phyloP scores from a whole-genome alignment of 1,140 invertebrate genomes.

The Drosophila pandora region DNA sequence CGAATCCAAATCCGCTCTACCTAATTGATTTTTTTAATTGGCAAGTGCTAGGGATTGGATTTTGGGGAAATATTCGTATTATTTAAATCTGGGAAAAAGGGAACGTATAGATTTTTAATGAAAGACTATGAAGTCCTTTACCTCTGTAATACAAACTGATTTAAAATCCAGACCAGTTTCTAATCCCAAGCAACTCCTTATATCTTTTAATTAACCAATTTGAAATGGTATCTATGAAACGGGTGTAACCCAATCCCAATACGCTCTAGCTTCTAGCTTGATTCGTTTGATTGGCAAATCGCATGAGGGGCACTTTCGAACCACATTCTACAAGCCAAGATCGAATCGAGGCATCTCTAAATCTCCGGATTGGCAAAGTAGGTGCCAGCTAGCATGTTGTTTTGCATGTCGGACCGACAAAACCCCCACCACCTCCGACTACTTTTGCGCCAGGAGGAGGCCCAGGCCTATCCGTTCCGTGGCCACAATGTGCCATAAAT shows the following conservation, averaged over 20 bases:
- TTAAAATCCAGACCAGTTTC: too few species aligned
- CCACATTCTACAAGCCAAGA: background rate
- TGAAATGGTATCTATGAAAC: conserved; percentile 1
- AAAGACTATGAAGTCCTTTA: too few species aligned
- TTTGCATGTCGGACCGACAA: conserved; percentile 52
- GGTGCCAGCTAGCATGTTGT: conserved; percentile 77
- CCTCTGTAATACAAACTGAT: too few species aligned
- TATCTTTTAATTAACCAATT: background rate
- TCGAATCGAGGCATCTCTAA: conserved; percentile 38
- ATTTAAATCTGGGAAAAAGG: too few species aligned
- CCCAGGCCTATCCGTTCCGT: conserved; percentile 6
- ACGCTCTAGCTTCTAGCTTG: conserved; percentile 1
- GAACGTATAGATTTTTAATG: too few species aligned
- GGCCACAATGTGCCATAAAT: conserved; percentile 77
- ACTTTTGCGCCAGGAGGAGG: conserved; percentile 16
- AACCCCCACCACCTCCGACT: conserved; percentile 2
- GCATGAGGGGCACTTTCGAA: conserved; percentile 14
- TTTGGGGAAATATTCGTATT: too few species aligned
- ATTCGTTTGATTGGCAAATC: conserved; percentile 49
- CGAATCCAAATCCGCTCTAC: conserved; percentile 44
- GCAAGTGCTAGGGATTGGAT: conserved; percentile 23
- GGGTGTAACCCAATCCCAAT: background rate
- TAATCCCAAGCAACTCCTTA: too few species aligned
- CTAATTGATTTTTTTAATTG: conserved; percentile 52
- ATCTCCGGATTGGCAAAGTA: conserved; percentile 51